These are phyloP conservation scores for Pseudopleuronectes americanus DNA, from an alignment of 2,797 vertebrate genomes.

Conservation along the genomic window DNA sequence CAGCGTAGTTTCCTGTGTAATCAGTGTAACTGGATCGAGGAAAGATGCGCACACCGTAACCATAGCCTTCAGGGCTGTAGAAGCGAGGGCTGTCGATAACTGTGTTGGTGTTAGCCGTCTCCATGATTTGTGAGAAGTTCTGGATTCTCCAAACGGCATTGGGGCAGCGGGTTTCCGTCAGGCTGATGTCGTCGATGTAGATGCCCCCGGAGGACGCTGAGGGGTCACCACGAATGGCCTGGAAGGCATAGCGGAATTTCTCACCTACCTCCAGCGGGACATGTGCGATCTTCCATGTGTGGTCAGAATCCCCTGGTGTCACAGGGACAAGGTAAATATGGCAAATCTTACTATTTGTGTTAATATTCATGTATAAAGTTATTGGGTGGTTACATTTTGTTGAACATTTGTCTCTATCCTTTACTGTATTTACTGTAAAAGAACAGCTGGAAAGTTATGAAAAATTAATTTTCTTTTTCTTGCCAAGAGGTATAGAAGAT, in stretches of 20 bases:
- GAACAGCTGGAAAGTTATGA: no score
- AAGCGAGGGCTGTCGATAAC: conserved; percentile 85
- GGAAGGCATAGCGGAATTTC: conserved; percentile 93
- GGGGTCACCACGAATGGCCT: conserved; percentile 83
- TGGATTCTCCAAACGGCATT: conserved; percentile 85
- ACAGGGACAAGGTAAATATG: not conserved
- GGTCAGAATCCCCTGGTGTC: conserved; percentile 65
- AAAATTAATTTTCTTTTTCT: no score
- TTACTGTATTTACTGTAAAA: no score
- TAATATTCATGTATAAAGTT: not conserved
- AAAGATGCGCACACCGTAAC: conserved; percentile 79
- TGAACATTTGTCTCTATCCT: no score
- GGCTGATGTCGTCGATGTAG: conserved; percentile 88
- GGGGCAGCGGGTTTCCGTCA: conserved; percentile 89
- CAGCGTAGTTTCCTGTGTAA: conserved; percentile 78
- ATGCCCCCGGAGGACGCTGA: conserved; percentile 82
- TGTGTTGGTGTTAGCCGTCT: not conserved
- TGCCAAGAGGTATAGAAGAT: not conserved
- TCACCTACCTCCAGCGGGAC: conserved; percentile 83
- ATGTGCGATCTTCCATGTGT: conserved; percentile 90
- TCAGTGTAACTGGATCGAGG: conserved; percentile 72
- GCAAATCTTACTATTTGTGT: not conserved
- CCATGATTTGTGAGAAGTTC: conserved; percentile 85
- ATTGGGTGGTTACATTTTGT: no score
- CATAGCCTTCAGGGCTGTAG: conserved; percentile 91